Evolutionary conservation across 2,888 invertebrate genomes (phyloP).

Genomic region (Acleris sparsana): DNA sequence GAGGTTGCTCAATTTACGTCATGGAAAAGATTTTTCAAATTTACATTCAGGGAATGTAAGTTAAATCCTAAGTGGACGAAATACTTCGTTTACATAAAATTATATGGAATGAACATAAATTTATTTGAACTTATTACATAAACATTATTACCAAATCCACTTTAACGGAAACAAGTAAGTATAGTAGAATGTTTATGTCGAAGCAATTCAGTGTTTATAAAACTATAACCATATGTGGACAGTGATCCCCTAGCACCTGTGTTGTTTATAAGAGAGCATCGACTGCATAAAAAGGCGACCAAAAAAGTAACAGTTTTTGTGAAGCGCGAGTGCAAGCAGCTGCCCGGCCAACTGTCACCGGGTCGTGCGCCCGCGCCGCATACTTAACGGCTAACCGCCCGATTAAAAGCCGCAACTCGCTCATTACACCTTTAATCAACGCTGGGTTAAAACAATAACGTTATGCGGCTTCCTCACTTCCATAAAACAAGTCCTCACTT

Average conservation of each 20-base stretch:
- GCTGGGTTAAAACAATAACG: constrained; percentile 12
- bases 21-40: too few species aligned
- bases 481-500: constrained; percentile 9
- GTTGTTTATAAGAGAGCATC: constrained; percentile 82
- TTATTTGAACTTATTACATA: too few species aligned
- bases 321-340: constrained; percentile 77
- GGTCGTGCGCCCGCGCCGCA: constrained; percentile 51
- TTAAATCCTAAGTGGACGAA: too few species aligned
- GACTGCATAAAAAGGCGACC: constrained; percentile 75
- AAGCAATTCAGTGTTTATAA: constrained; percentile 42
- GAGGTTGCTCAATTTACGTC: too few species aligned
- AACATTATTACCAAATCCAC: too few species aligned
- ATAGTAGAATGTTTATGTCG: background rate
- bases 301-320: constrained; percentile 81
- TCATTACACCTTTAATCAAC: constrained; percentile 34
- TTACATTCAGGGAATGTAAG: too few species aligned
- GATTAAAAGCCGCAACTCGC: constrained; percentile 55
- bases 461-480: constrained; percentile 26
- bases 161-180: background rate
- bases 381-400: constrained; percentile 61
- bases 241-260: constrained; percentile 80
- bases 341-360: constrained; percentile 79
- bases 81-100: too few species aligned
- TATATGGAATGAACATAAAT: too few species aligned
- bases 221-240: constrained; percentile 80